Conservation (phyloP, 2,797 vertebrate species). For the Sternotherus odoratus region DNA sequence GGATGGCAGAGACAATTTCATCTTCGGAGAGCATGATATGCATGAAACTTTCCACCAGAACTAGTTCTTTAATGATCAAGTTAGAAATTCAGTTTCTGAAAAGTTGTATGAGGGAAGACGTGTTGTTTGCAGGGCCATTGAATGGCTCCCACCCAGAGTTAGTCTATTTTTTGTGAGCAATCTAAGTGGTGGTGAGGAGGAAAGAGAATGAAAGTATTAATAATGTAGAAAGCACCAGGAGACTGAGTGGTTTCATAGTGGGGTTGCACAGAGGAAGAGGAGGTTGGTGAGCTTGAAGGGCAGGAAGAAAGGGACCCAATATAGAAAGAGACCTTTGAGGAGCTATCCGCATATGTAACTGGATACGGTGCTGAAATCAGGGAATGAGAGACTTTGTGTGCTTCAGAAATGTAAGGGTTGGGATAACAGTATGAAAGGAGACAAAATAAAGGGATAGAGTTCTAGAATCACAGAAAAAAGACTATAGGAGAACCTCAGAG, state of each 20-base stretch:
- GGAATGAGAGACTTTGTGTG: neutral
- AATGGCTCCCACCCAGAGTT: neutral
- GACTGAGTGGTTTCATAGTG: neutral
- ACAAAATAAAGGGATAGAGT: neutral
- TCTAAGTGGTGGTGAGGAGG: neutral
- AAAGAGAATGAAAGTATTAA: conserved; percentile 5
- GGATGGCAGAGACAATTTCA: neutral
- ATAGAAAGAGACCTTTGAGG: neutral
- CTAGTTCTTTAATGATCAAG: neutral
- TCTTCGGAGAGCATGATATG: neutral
- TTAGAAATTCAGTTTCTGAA: neutral
- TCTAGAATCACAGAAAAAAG: neutral
- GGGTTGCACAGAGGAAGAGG: neutral
- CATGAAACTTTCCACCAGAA: neutral
- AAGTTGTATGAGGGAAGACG: neutral
- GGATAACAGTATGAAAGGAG: neutral
- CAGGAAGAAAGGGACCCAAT: neutral
- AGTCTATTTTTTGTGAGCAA: conserved; percentile 20
- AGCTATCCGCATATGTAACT: neutral
- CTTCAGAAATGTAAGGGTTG: neutral
- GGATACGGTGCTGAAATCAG: neutral
- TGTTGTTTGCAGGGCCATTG: neutral
- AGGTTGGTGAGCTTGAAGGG: conserved; percentile 6
- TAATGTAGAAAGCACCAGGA: neutral
- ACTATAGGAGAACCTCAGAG: neutral